Percentiles rank a stretch among this genome's conserved stretches.
Evolutionary conservation across 2,113 vertebrate genomes (phyloP).

Genomic region (Xiphophorus maculatus): DNA sequence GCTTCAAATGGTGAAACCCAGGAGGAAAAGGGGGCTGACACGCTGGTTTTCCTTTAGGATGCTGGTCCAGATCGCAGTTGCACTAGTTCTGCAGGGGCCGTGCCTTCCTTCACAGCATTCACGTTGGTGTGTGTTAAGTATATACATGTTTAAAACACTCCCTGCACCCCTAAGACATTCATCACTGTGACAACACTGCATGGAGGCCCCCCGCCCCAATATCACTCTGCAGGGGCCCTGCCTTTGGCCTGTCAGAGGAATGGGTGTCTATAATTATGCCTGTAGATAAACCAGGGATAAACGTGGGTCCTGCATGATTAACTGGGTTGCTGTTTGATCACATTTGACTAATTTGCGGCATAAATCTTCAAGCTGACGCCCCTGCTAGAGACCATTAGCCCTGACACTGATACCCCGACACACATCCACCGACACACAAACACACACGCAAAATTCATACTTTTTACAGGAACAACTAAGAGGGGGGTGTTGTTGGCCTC

Average conservation of each 20-base stretch:
- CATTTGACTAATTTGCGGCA: conserved; percentile 87
- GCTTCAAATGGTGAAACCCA: conserved; percentile 51
- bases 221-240: conserved; percentile 79
- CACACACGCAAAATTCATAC: conserved; percentile 47
- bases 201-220: conserved; percentile 73
- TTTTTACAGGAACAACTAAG: conserved; percentile 40
- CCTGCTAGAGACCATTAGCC: conserved; percentile 78
- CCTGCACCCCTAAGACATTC: conserved; percentile 80
- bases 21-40: conserved; percentile 30
- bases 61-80: conserved; percentile 73
- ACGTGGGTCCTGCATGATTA: conserved; percentile 83
- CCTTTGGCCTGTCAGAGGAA: conserved; percentile 79
- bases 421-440: conserved; percentile 28
- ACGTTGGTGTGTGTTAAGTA: conserved; percentile 75
- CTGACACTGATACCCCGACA: conserved; percentile 74
- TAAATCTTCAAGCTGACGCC: conserved; percentile 83
- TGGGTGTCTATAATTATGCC: conserved; percentile 86
- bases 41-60: conserved; percentile 75
- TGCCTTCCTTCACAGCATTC: conserved; percentile 68
- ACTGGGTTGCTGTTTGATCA: conserved; percentile 86
- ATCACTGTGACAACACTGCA: conserved; percentile 80
- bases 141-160: conserved; percentile 84
- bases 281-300: conserved; percentile 83
- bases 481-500: conserved; percentile 17
- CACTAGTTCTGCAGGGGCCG: conserved; percentile 58